Conservation (phyloP, 2,888 invertebrate genomes). For the Unio delphinus region DNA sequence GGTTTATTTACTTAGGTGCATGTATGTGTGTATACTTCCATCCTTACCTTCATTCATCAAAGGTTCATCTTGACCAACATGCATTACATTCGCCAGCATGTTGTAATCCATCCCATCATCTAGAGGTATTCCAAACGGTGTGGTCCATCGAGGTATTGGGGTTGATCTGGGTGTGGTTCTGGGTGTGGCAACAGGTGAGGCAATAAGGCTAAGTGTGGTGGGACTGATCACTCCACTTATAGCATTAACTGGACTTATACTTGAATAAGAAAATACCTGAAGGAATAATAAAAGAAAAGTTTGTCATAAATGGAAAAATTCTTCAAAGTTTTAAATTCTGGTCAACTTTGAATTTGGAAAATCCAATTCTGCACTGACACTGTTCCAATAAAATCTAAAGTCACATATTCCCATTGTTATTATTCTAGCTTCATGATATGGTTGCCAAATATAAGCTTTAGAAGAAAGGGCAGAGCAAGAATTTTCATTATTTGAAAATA, state of each 20-base stretch:
- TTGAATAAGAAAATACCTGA: conserved; percentile 94
- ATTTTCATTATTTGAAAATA: too few species aligned
- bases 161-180: conserved; percentile 80
- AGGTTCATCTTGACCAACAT: conserved; percentile 74
- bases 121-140: conserved; percentile 84
- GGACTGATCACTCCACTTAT: conserved; percentile 89
- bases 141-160: conserved; percentile 84
- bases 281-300: conserved; percentile 3
- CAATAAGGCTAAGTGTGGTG: conserved; percentile 87
- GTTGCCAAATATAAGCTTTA: too few species aligned
- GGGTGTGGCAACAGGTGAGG: conserved; percentile 81
- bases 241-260: conserved; percentile 86
- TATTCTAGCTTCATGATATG: too few species aligned
- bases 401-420: too few species aligned
- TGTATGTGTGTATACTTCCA: not conserved
- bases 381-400: too few species aligned
- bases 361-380: too few species aligned
- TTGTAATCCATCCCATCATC: conserved; percentile 91
- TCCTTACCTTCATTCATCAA: conserved; percentile 78
- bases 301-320: too few species aligned
- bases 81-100: conserved; percentile 82
- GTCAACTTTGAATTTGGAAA: too few species aligned
- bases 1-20: not conserved
- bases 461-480: too few species aligned
- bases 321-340: too few species aligned